Evolutionary conservation across 2,888 invertebrate genomes (phyloP), one percentile per base, ranked within the genome.

Genomic region (Andrena marginata): DNA sequence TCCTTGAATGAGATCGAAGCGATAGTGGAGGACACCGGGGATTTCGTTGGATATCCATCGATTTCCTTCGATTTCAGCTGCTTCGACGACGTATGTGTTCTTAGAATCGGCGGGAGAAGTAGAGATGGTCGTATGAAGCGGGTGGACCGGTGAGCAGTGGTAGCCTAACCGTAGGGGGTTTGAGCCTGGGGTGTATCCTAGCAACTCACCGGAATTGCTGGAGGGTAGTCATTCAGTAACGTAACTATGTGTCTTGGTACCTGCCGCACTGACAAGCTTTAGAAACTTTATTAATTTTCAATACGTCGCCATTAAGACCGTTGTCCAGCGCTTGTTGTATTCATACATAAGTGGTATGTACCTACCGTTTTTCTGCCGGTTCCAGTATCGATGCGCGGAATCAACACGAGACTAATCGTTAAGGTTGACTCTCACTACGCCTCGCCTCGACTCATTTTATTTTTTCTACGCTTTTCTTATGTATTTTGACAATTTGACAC

Each of bases 111-210:
- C 74, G 84, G 82, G 85, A 87, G 87, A 89, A 87, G 88, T 87
- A 89, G n/a, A 56, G 56, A 10, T 23, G 26, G 23, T 56, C 10
- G 56, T 8, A 23, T 23, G 56, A 23, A 26, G 56, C 56, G 56
- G 88, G 88, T 85, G 70, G 42, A 48, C 48, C 85, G 85, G 56
- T 56, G 23, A 26, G 76, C 68, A 76, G 51, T 56, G 79, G 76
- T 84, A 72, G 69, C 69, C 67, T n/a, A 75, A 82, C 62, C 72
- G 73, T 73, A 76, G 85, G 85, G 89, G 90, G 90, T 91, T 90
- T 88, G 88, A 90, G 87, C 90, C 87, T 89, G 88, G 93, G 93
- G 93, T 92, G 93, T 93, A 92, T 93, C 93, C 93, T 93, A 93
- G 93, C 93, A 93, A 93, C 93, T 91, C 91, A 90, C 87, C 88